These are phyloP conservation scores for Parotia lawesii DNA, from an alignment of 2,113 vertebrate species.

Conservation along the genomic window DNA sequence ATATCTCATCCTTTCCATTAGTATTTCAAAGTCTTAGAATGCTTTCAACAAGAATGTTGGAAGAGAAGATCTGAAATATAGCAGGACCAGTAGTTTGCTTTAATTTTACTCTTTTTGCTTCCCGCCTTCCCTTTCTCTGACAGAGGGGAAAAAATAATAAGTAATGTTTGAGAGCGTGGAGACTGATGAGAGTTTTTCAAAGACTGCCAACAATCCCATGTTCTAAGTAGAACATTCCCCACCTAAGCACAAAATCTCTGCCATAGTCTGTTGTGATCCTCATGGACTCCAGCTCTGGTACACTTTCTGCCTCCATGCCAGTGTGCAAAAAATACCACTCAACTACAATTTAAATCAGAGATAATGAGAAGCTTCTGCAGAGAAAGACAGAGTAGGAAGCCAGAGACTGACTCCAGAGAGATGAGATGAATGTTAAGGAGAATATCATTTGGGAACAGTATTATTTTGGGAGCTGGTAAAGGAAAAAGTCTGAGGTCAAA, in stretches of 20 bases:
- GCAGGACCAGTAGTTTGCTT: not conserved
- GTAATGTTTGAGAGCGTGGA: not conserved
- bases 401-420: not conserved
- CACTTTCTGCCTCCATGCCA: accelerated
- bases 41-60: not conserved
- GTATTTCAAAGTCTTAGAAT: not conserved
- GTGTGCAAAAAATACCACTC: not conserved
- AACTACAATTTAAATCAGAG: not conserved
- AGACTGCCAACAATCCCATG: not conserved
- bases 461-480: not conserved
- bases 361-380: not conserved
- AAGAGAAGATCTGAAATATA: not conserved
- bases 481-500: not conserved
- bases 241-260: not conserved
- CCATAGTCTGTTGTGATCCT: not conserved
- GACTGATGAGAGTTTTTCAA: not conserved
- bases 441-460: not conserved
- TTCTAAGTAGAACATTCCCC: not conserved
- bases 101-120: not conserved
- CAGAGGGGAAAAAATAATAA: not conserved
- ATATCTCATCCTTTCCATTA: not conserved
- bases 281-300: not conserved
- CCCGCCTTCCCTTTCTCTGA: not conserved
- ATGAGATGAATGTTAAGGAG: not conserved
- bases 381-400: not conserved